Percentiles rank a stretch among this genome's conserved stretches.
phyloP scores from a whole-genome alignment of 2,888 invertebrate species.

The Protophormia terraenovae region DNA sequence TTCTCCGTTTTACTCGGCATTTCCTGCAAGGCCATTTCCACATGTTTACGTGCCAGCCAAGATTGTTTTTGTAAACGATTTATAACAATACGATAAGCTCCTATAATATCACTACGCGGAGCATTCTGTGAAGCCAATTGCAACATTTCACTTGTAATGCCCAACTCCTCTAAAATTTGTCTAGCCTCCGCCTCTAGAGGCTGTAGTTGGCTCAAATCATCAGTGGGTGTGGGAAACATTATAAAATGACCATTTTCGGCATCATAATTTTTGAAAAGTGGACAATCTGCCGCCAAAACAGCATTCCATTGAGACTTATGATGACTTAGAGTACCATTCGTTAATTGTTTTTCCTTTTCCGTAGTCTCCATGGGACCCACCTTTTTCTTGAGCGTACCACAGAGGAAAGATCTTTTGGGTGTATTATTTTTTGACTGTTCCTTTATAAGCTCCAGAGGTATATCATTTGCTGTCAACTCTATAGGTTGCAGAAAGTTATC shows the following conservation, averaged over 20 bases:
- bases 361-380: constrained; percentile 80
- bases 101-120: constrained; percentile 85
- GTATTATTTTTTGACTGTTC: constrained; percentile 74
- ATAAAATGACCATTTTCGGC: constrained; percentile 81
- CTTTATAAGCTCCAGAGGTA: constrained; percentile 53
- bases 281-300: constrained; percentile 75
- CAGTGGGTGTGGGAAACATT: constrained; percentile 81
- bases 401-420: constrained; percentile 76
- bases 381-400: constrained; percentile 80
- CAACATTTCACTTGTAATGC: constrained; percentile 84
- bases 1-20: constrained; percentile 77
- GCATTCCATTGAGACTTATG: constrained; percentile 76
- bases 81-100: constrained; percentile 87
- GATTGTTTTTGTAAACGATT: constrained; percentile 83
- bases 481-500: constrained; percentile 80
- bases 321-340: constrained; percentile 71
- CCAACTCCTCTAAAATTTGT: constrained; percentile 83
- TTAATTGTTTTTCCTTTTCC: constrained; percentile 75
- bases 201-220: constrained; percentile 78
- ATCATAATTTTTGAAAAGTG: constrained; percentile 80
- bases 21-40: constrained; percentile 79
- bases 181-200: constrained; percentile 83
- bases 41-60: constrained; percentile 80
- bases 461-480: constrained; percentile 72
- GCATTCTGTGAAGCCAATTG: constrained; percentile 83